Evolutionary conservation across 2,888 invertebrate species (phyloP).

Genomic region (Cecidostiba fungosa): DNA sequence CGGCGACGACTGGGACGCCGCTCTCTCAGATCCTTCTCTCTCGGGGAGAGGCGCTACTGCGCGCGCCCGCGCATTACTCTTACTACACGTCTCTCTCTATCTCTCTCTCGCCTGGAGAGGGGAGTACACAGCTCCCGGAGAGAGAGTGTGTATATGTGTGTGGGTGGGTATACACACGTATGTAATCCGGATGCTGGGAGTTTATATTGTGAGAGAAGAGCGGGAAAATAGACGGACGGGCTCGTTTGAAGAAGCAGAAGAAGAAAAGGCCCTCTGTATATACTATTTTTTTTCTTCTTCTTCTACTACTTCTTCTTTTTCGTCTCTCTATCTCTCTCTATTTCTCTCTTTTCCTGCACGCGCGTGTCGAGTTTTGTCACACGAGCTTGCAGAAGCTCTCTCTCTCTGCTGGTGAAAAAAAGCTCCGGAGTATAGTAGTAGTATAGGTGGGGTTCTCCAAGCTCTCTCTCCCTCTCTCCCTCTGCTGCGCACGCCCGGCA

Average conservation of each 20-base stretch:
- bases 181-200: not conserved
- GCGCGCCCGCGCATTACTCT: constrained; percentile 76
- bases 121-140: constrained; percentile 62
- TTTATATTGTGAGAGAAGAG: constrained; percentile 9
- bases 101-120: constrained; percentile 69
- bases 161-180: not conserved
- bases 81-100: constrained; percentile 72
- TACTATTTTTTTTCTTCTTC: not conserved
- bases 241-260: constrained; percentile 8
- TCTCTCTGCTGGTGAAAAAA: not conserved
- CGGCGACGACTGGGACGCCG: constrained; percentile 9
- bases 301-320: not conserved
- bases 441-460: constrained; percentile 68
- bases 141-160: not conserved
- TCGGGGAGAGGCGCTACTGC: constrained; percentile 39
- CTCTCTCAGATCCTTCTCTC: constrained; percentile 24
- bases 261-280: not conserved
- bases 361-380: not conserved
- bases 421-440: not conserved
- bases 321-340: not conserved
- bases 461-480: too few relatives aligned
- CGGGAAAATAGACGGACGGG: constrained; percentile 1
- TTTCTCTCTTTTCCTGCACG: not conserved
- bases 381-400: not conserved
- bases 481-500: constrained; percentile 76